These are phyloP conservation scores for Vireo griseus DNA, from an alignment of 2,797 vertebrate genomes.

Conservation along the genomic window DNA sequence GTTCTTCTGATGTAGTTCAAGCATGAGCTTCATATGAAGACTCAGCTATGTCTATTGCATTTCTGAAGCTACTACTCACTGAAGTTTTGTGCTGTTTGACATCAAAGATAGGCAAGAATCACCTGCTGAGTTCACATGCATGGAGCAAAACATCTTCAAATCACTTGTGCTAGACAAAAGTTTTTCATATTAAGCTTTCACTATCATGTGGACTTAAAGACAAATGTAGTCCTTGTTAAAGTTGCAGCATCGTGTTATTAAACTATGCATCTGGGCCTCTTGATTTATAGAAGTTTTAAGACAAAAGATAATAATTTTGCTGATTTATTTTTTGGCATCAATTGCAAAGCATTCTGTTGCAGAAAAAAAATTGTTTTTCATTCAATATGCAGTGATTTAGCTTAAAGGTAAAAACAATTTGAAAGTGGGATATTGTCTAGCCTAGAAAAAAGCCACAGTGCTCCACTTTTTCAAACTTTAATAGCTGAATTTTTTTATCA, in stretches of 20 bases:
- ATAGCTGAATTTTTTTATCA: constrained; percentile 52
- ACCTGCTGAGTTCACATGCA: constrained; percentile 97
- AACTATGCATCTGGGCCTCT: constrained; percentile 63
- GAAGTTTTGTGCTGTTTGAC: constrained; percentile 96
- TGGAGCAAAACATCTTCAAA: constrained; percentile 98
- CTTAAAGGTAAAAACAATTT: constrained; percentile 67
- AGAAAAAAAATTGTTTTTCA: constrained; percentile 54
- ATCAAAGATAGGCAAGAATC: constrained; percentile 92
- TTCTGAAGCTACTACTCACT: constrained; percentile 96
- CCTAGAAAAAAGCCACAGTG: constrained; percentile 33
- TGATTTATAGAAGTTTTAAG: constrained; percentile 65
- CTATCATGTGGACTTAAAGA: constrained; percentile 86
- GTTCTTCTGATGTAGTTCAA: constrained; percentile 97
- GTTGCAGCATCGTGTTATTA: constrained; percentile 80
- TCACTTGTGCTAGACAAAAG: constrained; percentile 98
- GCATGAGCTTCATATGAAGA: constrained; percentile 87
- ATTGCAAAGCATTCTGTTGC: constrained; percentile 31
- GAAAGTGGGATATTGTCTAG: constrained; percentile 20
- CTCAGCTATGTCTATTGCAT: constrained; percentile 91
- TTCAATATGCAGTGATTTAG: constrained; percentile 59
- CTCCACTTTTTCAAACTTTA: constrained; percentile 64
- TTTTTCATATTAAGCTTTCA: constrained; percentile 93
- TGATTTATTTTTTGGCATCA: constrained; percentile 45
- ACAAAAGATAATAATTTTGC: constrained; percentile 31
- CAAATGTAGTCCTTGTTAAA: constrained; percentile 84